Base-by-base conservation (phyloP, 2,113 vertebrate species). In the Setophaga coronata region DNA sequence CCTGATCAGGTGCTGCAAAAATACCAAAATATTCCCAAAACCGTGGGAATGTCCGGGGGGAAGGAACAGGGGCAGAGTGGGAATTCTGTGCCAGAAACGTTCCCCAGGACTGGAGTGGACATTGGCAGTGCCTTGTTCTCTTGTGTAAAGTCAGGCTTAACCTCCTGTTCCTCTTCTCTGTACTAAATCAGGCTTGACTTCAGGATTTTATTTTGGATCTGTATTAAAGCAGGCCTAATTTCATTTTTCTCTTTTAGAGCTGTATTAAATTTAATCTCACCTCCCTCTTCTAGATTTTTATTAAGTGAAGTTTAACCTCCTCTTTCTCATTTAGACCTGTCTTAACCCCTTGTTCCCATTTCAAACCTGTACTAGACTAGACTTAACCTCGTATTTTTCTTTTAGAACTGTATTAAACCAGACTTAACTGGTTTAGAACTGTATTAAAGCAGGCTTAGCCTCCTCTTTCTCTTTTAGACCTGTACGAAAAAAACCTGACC, bases 1-100 rank as follows among this genome's bases (percentile, higher is more conserved):
- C 4, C 5, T 3, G 47, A 14, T 1, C 6, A 3, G 36, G 4
- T 2, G 10, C 5, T 10, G 72, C 36, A 28, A 2, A 18, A 34
- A 58, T 17, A 14, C 6, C 14, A 11, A 58, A 58, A 34, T 25
- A 25, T 17, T 34, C 57, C 57, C 57, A 34, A 34, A 58, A 36
- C 2, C 16, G 1, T 0, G 10, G 48, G 51, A 53, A 7, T 4
- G 0, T 5, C 20, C 34, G 14, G 11, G 19, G 19, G 34, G 20
- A 8, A 8, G 3, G 6, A 6, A 8, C 1, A 1, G 33, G 71
- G 16, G 18, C 21, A 54, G 62, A 2, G 21, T 0, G 74, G 62
- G 28, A 16, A 15, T 28, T 48, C 42, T 62, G 31, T 17, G 62
- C 45, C 84, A 45, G 24, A 31, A 24, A 1, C 5, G 6, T 2